Percentiles rank a stretch among this genome's conserved stretches.
Conservation (phyloP, 2,888 invertebrate species). For the Euzophera pinguis region DNA sequence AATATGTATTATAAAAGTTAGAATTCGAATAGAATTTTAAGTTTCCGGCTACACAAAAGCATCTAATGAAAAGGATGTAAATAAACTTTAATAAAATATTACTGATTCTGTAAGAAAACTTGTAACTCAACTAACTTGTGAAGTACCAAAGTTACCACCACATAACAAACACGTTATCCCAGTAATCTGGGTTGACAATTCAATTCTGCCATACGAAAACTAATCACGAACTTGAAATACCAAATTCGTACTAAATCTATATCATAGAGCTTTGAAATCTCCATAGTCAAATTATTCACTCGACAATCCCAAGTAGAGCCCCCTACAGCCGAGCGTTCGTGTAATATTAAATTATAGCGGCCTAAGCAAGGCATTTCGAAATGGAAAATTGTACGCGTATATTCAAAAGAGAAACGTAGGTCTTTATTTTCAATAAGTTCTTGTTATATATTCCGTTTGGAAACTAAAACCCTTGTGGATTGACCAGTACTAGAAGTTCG, state of each 20-base stretch:
- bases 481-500: background rate
- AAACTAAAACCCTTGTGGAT: background rate
- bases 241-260: slow-evolving; percentile 6
- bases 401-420: slow-evolving; percentile 35
- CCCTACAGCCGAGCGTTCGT: slow-evolving; percentile 53
- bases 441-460: slow-evolving; percentile 25
- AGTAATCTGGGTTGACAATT: background rate
- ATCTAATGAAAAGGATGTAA: too few species aligned
- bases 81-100: too few species aligned
- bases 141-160: background rate
- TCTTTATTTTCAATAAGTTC: slow-evolving; percentile 12
- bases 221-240: slow-evolving; percentile 2
- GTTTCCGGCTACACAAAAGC: too few species aligned
- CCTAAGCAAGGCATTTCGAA: slow-evolving; percentile 68
- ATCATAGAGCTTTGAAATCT: slow-evolving; percentile 40
- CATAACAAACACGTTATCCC: background rate
- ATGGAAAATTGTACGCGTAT: slow-evolving; percentile 63
- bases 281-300: slow-evolving; percentile 77
- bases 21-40: too few species aligned
- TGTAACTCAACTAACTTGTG: background rate
- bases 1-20: too few species aligned
- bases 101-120: too few species aligned
- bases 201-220: background rate
- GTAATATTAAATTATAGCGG: slow-evolving; percentile 77
- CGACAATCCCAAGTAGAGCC: slow-evolving; percentile 69